Percentiles rank a stretch among this genome's conserved stretches.
Conservation (phyloP, 2,888 invertebrate species). For the Embidobia sp. region DNA sequence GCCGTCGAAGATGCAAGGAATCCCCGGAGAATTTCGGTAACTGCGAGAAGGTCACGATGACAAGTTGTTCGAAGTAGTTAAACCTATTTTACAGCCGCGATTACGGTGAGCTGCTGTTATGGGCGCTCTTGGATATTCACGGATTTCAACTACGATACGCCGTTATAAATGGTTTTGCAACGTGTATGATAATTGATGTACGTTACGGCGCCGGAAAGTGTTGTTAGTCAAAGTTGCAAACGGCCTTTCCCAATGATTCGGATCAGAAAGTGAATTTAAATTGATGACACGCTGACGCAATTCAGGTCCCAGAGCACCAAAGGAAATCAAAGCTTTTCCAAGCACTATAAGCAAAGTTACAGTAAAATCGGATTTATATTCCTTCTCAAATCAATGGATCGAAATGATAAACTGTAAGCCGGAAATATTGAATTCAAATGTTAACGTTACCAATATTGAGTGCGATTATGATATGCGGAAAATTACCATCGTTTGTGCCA, state of each 20-base stretch:
- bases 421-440: not conserved
- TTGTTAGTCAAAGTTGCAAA: slow-evolving; percentile 22
- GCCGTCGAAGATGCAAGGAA: slow-evolving; percentile 41
- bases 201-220: slow-evolving; percentile 2
- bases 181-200: slow-evolving; percentile 44
- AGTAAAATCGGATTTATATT: not conserved
- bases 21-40: slow-evolving; percentile 44
- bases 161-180: slow-evolving; percentile 45
- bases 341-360: not conserved
- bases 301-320: not conserved
- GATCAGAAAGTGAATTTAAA: slow-evolving; percentile 19
- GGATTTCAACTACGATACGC: slow-evolving; percentile 50
- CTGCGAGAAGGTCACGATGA: slow-evolving; percentile 54
- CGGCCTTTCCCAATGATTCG: slow-evolving; percentile 6
- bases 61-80: slow-evolving; percentile 57
- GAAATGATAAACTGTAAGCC: not conserved
- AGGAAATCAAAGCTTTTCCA: not conserved
- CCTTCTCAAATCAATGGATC: not conserved
- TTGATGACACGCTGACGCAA: not conserved
- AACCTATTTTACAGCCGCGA: slow-evolving; percentile 55
- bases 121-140: slow-evolving; percentile 36
- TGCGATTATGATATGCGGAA: no score
- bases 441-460: no score
- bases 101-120: slow-evolving; percentile 52
- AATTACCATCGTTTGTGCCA: no score